Evolutionary conservation across 2,888 invertebrate genomes (phyloP).

Genomic region (Conistra vaccinii): DNA sequence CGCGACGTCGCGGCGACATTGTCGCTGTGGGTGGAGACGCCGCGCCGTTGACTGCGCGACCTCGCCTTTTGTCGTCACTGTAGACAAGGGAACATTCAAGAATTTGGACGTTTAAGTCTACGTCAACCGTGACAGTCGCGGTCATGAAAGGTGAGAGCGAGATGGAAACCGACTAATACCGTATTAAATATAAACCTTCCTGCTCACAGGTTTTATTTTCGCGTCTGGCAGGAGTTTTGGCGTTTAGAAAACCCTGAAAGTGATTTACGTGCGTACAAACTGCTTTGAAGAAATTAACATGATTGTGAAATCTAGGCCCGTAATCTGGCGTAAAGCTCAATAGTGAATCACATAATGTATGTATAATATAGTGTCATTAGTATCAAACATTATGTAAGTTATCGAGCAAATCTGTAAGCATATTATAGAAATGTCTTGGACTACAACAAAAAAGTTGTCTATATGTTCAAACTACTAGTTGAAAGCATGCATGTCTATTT

Average conservation of each 20-base stretch:
- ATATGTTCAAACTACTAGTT: not conserved
- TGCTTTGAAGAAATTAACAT: not conserved
- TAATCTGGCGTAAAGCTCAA: not conserved
- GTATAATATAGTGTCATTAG: not conserved
- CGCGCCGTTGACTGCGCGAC: slow-evolving; percentile 79
- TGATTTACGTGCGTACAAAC: not conserved
- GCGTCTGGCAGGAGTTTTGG: not conserved
- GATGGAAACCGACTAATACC: not conserved
- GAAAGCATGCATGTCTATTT: not conserved
- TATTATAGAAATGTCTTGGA: not conserved
- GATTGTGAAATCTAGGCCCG: not conserved
- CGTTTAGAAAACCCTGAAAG: not conserved
- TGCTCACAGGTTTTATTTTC: slow-evolving; percentile 1
- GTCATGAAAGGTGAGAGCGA: slow-evolving; percentile 6
- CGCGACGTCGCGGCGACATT: slow-evolving; percentile 78
- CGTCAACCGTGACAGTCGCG: not conserved
- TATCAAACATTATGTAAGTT: not conserved
- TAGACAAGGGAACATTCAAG: slow-evolving; percentile 24
- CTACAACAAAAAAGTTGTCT: not conserved
- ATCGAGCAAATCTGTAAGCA: not conserved
- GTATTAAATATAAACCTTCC: not conserved
- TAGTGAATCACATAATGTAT: not conserved
- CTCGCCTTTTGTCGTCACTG: slow-evolving; percentile 73
- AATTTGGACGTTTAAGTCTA: not conserved
- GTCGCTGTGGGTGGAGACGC: slow-evolving; percentile 68